These are phyloP conservation scores for Bursaphelenchus okinawaensis DNA, from an alignment of 2,888 invertebrate genomes.

Conservation along the genomic window DNA sequence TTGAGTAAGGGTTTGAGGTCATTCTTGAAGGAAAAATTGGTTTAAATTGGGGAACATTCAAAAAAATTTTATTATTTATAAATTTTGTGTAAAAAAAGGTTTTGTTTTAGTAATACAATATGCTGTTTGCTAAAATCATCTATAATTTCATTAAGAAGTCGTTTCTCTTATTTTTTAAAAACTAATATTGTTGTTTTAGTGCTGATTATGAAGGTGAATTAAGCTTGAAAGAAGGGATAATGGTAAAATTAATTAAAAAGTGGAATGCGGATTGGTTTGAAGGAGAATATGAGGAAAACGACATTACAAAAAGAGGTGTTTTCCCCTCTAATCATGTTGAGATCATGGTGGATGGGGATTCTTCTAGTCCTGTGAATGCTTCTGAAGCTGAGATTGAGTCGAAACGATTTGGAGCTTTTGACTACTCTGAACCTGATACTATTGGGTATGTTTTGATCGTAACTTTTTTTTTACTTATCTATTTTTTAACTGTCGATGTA, in stretches of 20 bases:
- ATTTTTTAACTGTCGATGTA: no score
- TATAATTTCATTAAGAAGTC: background rate
- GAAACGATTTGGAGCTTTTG: slow-evolving; percentile 1
- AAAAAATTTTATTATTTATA: background rate
- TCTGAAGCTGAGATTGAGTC: background rate
- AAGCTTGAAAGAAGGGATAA: slow-evolving; percentile 41
- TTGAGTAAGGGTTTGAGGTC: slow-evolving; percentile 13
- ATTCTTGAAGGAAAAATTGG: no score
- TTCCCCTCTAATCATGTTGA: slow-evolving; percentile 31
- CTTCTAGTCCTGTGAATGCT: background rate
- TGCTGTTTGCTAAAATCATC: no score
- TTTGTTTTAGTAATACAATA: no score
- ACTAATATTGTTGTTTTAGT: slow-evolving; percentile 26
- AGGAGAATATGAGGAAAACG: slow-evolving; percentile 19
- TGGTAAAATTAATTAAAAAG: slow-evolving; percentile 32
- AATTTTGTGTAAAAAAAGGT: slow-evolving; percentile 1
- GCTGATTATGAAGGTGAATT: slow-evolving; percentile 43
- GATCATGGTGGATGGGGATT: slow-evolving; percentile 16
- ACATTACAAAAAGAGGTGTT: slow-evolving; percentile 10
- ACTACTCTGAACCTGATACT: slow-evolving; percentile 12
- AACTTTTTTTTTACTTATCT: background rate
- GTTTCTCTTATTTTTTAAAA: background rate
- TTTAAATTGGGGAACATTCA: no score
- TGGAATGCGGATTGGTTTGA: slow-evolving; percentile 41
- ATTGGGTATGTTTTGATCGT: slow-evolving; percentile 16